phyloP scores from a whole-genome alignment of 2,113 vertebrate genomes.

The Athene noctua region DNA sequence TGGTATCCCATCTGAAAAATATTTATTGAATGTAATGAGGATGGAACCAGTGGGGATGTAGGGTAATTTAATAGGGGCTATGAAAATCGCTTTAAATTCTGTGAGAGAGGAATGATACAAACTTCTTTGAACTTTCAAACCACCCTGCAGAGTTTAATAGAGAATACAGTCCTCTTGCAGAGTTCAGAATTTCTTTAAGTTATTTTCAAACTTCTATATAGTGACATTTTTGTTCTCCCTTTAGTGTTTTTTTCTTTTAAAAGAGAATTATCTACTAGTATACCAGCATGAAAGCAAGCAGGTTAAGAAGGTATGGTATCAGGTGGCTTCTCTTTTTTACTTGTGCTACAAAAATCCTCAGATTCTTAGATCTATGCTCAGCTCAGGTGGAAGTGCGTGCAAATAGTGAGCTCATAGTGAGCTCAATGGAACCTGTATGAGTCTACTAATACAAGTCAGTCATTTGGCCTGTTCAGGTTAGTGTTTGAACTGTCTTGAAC shows the following conservation, averaged over 20 bases:
- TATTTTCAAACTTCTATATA: not conserved
- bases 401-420: not conserved
- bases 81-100: not conserved
- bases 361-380: not conserved
- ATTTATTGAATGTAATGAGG: not conserved
- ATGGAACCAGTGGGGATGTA: not conserved
- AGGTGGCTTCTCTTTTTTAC: not conserved
- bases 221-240: not conserved
- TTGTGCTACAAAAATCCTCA: not conserved
- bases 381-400: not conserved
- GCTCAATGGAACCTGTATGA: not conserved
- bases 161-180: not conserved
- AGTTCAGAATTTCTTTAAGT: not conserved
- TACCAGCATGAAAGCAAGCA: not conserved
- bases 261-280: not conserved
- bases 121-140: not conserved
- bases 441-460: not conserved
- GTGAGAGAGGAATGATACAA: not conserved
- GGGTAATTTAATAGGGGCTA: not conserved
- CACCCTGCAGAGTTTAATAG: not conserved
- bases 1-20: slow-evolving; percentile 9
- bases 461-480: not conserved
- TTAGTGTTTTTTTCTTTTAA: not conserved
- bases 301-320: not conserved
- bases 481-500: not conserved